Evolutionary conservation across 53 echinoderm and acorn worm genomes (phyloP), one percentile per base, ranked within the genome.

Genomic region (Luidia sarsii): DNA sequence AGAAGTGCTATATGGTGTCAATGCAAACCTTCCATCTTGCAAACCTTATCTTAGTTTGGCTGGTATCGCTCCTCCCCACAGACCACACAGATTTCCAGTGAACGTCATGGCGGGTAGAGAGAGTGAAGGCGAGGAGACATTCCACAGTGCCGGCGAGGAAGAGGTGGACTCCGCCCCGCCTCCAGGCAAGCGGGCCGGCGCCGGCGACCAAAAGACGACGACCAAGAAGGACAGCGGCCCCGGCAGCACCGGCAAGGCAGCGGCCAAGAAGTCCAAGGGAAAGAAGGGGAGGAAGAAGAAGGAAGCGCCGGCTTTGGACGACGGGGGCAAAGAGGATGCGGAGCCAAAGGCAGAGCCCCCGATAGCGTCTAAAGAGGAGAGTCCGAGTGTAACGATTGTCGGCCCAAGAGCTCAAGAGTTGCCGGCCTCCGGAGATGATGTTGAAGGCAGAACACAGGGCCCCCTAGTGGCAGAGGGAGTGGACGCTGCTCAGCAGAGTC

Each of bases 101-200:
- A 11, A 6, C 6, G 41, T 11, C 6, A 95, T 95, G 96, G 93
- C 90, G 18, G 90, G 90, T 52, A 89, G 72, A 65, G 96, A 90
- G 20, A 89, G 80, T 71, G 96, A 90, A 19, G 84, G 87, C 52
- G 95, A 94, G 28, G 80, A 77, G 24, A 65, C 82, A 1, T 95
- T 93, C 64, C 82, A 95, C 66, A 95, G 96, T 90, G 96, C 96
- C 7, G 96, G 88, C 75, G 96, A 95, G 75, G 90, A 85, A 49
- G 85, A 85, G 3, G 48, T 15, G 7, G 14, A 3, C 3, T 15
- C 5, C 39, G 22, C 65, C 19, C 35, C 53, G 18, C 36, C 24
- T 14, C 20, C 43, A 5, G 23, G 24, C 21, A 39, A 56, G 4
- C 22, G 35, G 7, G 28, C 14, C n/a, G 72, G 36, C 21, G 41